These are phyloP conservation scores for Misgurnus mizolepis DNA, from an alignment of 2,113 vertebrate genomes.

Conservation along the genomic window DNA sequence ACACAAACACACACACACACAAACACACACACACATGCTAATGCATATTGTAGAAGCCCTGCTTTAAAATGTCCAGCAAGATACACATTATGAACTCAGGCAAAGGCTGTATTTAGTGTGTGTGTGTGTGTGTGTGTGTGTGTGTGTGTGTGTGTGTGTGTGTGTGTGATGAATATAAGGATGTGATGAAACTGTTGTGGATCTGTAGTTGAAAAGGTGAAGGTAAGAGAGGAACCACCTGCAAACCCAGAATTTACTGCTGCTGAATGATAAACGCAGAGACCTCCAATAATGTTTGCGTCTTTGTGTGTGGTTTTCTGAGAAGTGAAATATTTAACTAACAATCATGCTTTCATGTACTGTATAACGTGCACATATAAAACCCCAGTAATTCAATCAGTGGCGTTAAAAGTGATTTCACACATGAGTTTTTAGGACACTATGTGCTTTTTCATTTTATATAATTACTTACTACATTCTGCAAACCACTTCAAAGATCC, in stretches of 20 bases:
- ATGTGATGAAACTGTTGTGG: background rate
- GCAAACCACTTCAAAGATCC: background rate
- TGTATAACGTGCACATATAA: no score
- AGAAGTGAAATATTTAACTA: no score
- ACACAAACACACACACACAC: conserved; percentile 39
- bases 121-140: background rate
- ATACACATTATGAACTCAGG: background rate
- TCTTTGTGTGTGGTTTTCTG: background rate
- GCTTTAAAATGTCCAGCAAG: background rate
- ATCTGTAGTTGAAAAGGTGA: conserved; percentile 57
- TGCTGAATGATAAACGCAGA: conserved; percentile 50
- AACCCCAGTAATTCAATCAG: no score
- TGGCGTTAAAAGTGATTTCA: no score
- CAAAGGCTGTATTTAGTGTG: background rate
- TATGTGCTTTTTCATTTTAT: no score
- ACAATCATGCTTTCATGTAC: no score
- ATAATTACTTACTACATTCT: background rate
- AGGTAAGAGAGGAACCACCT: conserved; percentile 67
- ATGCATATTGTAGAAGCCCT: background rate
- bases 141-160: background rate
- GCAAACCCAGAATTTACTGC: conserved; percentile 43
- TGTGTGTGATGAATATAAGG: background rate
- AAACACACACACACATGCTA: conserved; percentile 8
- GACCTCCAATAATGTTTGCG: conserved; percentile 10
- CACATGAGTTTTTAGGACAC: no score